A percentile compares a stretch with the other conserved stretches of the same genome.
Evolutionary conservation across 1,140 invertebrate genomes (phyloP).

Genomic region (Lucilia cuprina): DNA sequence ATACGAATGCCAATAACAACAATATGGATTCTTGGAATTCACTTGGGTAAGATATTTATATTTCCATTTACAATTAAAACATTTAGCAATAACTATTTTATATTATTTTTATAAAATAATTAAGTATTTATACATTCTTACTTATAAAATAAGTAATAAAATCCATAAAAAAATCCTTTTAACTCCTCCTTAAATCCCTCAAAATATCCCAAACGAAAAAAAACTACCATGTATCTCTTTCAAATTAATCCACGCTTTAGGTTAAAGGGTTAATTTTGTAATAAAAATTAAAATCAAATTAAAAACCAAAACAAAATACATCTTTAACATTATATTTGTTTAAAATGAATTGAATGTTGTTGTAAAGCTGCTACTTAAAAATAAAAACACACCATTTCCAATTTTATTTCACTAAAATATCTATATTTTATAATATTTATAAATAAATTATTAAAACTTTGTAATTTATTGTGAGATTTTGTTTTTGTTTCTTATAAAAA

Average conservation of each 20-base stretch:
- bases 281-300: slow-evolving; percentile 28
- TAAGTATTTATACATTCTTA: slow-evolving; percentile 1
- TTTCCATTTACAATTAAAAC: neutral
- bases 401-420: neutral
- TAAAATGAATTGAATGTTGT: neutral
- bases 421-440: neutral
- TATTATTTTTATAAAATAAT: neutral
- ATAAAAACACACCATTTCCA: neutral
- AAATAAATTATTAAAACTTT: too few relatives aligned
- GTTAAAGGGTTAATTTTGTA: slow-evolving; percentile 43
- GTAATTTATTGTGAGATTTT: too few relatives aligned
- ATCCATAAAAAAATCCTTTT: neutral
- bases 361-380: neutral
- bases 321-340: neutral
- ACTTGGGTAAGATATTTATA: slow-evolving; percentile 37
- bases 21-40: slow-evolving; percentile 39
- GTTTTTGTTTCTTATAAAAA: too few relatives aligned
- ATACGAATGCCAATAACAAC: slow-evolving; percentile 21
- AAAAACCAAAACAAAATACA: neutral
- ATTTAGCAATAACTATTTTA: neutral
- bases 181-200: neutral
- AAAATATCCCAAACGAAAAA: neutral
- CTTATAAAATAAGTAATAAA: neutral
- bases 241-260: slow-evolving; percentile 36
- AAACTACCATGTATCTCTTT: neutral